phyloP scores from a whole-genome alignment of 2,113 vertebrate genomes.

The Todiramphus chloris region DNA sequence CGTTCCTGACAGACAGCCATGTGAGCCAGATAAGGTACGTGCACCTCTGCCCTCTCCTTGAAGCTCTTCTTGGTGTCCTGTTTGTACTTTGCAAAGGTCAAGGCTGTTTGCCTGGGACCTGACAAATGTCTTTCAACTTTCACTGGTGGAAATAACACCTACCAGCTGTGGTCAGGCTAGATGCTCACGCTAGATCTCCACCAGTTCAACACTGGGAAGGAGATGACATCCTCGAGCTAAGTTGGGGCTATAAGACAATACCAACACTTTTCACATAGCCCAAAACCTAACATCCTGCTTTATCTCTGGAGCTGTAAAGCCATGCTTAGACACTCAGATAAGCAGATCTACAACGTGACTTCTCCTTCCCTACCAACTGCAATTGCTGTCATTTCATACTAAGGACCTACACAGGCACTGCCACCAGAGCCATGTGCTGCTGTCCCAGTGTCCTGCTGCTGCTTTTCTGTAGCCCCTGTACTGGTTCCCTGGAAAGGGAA shows the following conservation, averaged over 20 bases:
- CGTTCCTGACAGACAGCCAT: conserved; percentile 62
- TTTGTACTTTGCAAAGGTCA: background rate
- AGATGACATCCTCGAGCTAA: background rate
- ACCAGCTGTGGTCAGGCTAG: background rate
- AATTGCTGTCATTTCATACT: background rate
- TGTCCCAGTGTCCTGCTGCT: background rate
- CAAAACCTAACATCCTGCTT: background rate
- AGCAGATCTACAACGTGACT: background rate
- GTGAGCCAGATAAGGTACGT: conserved; percentile 72
- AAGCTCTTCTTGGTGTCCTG: background rate
- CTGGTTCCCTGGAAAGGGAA: background rate
- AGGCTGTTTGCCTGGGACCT: background rate
- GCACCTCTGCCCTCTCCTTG: background rate
- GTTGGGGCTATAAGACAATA: background rate
- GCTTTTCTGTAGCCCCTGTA: background rate
- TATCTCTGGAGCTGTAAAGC: background rate
- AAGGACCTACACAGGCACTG: background rate
- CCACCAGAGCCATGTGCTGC: fast-evolving
- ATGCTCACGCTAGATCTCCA: background rate
- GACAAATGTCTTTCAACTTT: background rate
- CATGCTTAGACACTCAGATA: background rate
- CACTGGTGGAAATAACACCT: background rate
- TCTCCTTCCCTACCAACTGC: background rate
- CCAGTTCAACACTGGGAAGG: background rate
- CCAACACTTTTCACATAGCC: fast-evolving